Conservation (phyloP, 2,797 vertebrate genomes). For the Chromobotia macracanthus region DNA sequence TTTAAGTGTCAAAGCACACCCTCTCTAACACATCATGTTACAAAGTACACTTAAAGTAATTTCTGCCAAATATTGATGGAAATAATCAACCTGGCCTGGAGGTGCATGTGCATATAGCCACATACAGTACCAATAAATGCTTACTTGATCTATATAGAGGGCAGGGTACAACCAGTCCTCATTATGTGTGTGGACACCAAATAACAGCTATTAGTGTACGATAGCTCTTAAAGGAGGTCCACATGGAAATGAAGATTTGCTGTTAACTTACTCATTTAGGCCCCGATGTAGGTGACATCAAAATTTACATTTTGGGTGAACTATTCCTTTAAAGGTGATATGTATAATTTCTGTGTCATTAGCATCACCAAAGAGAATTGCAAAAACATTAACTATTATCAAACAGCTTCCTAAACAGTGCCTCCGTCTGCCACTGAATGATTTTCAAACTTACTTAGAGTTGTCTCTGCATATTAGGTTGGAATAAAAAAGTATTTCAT, state of each 20-base stretch:
- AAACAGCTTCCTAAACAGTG: no score
- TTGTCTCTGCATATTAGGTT: no score
- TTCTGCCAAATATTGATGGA: constrained; percentile 26
- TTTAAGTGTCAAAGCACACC: background rate
- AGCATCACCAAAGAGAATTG: background rate
- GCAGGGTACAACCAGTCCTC: background rate
- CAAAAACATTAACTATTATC: no score
- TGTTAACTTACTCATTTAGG: no score
- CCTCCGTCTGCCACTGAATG: no score
- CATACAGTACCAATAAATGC: background rate
- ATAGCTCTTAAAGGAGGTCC: background rate
- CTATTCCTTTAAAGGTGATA: no score
- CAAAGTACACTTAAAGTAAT: constrained; percentile 5
- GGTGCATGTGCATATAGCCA: constrained; percentile 12
- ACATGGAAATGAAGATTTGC: no score
- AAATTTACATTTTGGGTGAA: no score
- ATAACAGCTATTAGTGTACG: background rate
- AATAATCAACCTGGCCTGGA: constrained; percentile 22
- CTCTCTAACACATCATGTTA: background rate
- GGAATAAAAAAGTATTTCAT: background rate
- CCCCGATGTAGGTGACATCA: no score
- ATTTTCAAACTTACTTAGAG: no score
- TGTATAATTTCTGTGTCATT: no score
- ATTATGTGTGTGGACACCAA: background rate
- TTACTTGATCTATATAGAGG: background rate